These are phyloP conservation scores for Falco naumanni DNA, from an alignment of 2,797 vertebrate species.

Conservation along the genomic window DNA sequence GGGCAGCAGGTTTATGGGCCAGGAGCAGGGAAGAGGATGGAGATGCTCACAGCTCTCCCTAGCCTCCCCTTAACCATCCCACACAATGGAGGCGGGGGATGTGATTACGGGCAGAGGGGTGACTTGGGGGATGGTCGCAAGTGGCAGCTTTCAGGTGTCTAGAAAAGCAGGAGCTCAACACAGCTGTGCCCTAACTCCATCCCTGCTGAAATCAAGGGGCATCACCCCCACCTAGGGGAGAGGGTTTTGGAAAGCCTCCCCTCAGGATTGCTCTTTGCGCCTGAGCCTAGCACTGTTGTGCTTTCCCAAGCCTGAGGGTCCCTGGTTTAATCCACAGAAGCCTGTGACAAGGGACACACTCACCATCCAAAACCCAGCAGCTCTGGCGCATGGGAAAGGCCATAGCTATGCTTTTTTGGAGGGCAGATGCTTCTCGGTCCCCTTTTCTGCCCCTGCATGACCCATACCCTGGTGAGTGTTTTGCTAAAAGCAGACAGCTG, in stretches of 20 bases:
- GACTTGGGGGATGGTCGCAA: accelerated
- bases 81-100: accelerated
- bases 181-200: neutral
- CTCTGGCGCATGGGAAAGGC: neutral
- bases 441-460: neutral
- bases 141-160: neutral
- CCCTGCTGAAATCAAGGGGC: neutral
- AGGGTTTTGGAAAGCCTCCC: neutral
- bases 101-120: neutral
- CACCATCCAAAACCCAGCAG: neutral
- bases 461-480: neutral
- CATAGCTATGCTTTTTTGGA: accelerated
- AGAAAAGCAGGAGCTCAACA: neutral
- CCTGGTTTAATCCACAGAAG: neutral
- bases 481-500: neutral
- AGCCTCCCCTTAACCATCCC: accelerated
- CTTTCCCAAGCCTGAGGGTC: neutral
- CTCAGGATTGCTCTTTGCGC: neutral
- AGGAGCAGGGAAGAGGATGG: neutral
- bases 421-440: neutral
- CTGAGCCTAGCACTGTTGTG: neutral
- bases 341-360: neutral
- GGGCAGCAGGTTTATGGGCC: neutral
- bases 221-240: neutral
- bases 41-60: neutral